These are phyloP conservation scores for Anguilla marmorata DNA, from an alignment of 2,797 vertebrate genomes.

Conservation along the genomic window DNA sequence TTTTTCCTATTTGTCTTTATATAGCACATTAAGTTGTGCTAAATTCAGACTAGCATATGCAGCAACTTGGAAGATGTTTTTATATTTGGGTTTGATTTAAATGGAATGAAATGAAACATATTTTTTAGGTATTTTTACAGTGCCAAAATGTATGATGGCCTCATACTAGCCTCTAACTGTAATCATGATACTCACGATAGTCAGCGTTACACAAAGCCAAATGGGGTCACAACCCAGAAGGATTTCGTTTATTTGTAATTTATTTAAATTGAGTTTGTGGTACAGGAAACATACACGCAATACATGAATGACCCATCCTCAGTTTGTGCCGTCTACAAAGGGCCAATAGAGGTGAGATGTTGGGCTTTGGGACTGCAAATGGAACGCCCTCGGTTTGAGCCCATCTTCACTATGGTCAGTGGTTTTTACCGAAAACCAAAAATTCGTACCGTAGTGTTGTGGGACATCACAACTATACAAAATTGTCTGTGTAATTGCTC, in stretches of 20 bases:
- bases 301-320: background rate
- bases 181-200: background rate
- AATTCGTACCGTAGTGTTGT: background rate
- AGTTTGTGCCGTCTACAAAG: background rate
- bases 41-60: background rate
- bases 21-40: background rate
- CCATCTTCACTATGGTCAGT: background rate
- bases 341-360: background rate
- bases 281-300: background rate
- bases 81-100: background rate
- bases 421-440: background rate
- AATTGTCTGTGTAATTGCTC: conserved; percentile 1
- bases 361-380: background rate
- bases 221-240: background rate
- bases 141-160: background rate
- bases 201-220: background rate
- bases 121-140: background rate
- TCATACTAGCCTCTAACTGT: background rate
- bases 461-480: background rate
- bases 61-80: background rate
- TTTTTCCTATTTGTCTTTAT: background rate
- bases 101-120: background rate
- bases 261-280: background rate
- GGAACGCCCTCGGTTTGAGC: background rate
- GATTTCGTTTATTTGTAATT: background rate